Base-by-base conservation (phyloP, 2,113 vertebrate genomes). In the Pachyramphus minor region DNA sequence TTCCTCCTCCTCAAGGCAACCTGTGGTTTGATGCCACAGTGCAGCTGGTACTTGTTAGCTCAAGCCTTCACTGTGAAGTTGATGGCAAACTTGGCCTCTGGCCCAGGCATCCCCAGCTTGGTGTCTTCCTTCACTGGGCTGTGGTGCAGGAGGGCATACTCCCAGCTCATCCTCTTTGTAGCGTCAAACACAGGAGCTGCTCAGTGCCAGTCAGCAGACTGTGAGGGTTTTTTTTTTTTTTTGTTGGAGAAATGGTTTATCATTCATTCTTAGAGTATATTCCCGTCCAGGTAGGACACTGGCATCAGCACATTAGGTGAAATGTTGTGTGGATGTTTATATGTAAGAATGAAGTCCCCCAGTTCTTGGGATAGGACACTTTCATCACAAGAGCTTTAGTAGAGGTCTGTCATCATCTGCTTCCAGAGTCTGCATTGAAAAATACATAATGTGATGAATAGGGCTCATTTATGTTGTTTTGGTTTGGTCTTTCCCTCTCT, bases 1-100 rank as follows among this genome's bases (percentile, higher is more conserved):
- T 97, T 97, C 96, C 96, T 97, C 85, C 92, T 86, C 90, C 92
- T 93, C 93, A 94, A 87, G 88, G 86, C 90, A 72, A 60, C 76
- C 80, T 96, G 96, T 89, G 93, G 95, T 96, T 96, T 93, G 79
- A 56, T 77, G 94, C 93, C 92, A 92, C 93, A 96, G 20, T 21
- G 86, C 92, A 90, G 69, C 60, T 22, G 0, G 71, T 81, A n/a
- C 72, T 84, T 64, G 53, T 78, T 78, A 84, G 83, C 49, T 75
- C 0, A 0, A 52, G 63, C 67, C 64, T 80, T 45, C 7, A 10
- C 82, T 71, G 17, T 86, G 80, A 81, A n/a, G 31, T n/a, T 77
- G 72, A 63, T 84, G 59, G 88, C 89, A 69, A 64, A 91, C 52
- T 84, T 35, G 73, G 56, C 82, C 71, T 84, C 49, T 83, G 62